A percentile compares a stretch with the other conserved stretches of the same genome.
phyloP scores from a whole-genome alignment of 2,888 invertebrate genomes.

The Drosophila peninsularis region DNA sequence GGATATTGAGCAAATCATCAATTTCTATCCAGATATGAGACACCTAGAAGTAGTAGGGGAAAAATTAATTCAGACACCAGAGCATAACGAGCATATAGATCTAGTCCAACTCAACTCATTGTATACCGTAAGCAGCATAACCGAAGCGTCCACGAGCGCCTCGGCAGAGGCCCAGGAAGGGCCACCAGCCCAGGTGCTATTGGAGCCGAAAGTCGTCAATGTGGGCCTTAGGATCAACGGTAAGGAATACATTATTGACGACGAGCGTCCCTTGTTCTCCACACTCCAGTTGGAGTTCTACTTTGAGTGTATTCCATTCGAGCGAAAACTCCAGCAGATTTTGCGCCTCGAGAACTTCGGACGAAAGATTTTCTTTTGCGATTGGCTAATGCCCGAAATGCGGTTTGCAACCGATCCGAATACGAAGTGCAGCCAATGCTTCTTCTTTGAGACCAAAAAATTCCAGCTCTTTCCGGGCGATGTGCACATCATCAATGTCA shows the following conservation, averaged over 20 bases:
- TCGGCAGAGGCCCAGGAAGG: not conserved
- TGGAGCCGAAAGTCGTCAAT: not conserved
- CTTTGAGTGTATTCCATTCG: constrained; percentile 72
- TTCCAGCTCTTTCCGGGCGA: constrained; percentile 69
- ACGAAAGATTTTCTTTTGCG: constrained; percentile 50
- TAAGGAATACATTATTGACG: constrained; percentile 10
- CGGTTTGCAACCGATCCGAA: not conserved
- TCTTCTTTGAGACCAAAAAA: constrained; percentile 52
- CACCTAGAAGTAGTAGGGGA: constrained; percentile 69
- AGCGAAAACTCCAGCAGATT: constrained; percentile 50
- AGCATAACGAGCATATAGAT: constrained; percentile 42
- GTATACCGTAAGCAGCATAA: constrained; percentile 55
- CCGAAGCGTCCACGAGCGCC: not conserved
- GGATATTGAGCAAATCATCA: constrained; percentile 68
- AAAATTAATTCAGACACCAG: not conserved
- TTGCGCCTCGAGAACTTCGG: constrained; percentile 76
- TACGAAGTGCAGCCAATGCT: constrained; percentile 32
- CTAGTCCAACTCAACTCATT: constrained; percentile 30
- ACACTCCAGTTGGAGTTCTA: constrained; percentile 1
- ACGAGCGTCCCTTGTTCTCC: fast-evolving
- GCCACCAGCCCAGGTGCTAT: fast-evolving
- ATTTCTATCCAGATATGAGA: constrained; percentile 70
- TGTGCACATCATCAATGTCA: constrained; percentile 35
- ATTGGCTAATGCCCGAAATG: constrained; percentile 47
- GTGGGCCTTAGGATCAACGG: constrained; percentile 67